These are phyloP conservation scores for Pristis pectinata DNA, from an alignment of 2,797 vertebrate species.

Conservation along the genomic window DNA sequence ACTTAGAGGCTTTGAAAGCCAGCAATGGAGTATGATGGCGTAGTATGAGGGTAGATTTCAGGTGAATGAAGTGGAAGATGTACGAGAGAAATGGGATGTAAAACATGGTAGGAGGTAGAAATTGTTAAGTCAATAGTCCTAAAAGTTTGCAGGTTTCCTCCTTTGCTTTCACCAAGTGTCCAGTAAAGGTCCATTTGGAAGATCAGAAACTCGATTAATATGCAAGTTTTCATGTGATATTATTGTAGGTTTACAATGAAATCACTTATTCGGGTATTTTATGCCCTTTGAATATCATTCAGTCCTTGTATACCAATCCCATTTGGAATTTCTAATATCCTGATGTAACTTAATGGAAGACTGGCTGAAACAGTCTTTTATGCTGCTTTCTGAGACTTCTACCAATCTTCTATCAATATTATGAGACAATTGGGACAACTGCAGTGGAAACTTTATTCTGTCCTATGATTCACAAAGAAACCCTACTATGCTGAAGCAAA, in stretches of 20 bases:
- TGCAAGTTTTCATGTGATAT: not conserved
- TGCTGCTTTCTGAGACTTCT: not conserved
- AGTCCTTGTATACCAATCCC: not conserved
- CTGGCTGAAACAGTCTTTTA: not conserved
- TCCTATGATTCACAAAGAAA: not conserved
- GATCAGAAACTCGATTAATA: not conserved
- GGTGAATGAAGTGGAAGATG: not conserved
- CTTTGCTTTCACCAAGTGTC: not conserved
- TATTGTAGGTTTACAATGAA: not conserved
- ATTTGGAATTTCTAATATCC: not conserved
- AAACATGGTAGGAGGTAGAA: not conserved
- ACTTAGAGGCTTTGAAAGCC: not conserved
- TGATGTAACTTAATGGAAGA: not conserved
- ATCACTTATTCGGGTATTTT: not conserved
- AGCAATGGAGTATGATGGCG: not conserved
- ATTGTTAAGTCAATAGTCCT: not conserved
- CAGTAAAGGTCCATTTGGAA: not conserved
- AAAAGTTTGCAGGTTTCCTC: not conserved
- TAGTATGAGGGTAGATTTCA: no score
- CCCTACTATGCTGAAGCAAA: not conserved
- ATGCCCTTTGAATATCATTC: not conserved
- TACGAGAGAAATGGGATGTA: not conserved
- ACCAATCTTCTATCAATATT: not conserved
- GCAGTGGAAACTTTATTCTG: not conserved
- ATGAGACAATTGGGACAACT: not conserved